phyloP scores from a whole-genome alignment of 2,888 invertebrate species.

The Noctua pronuba region DNA sequence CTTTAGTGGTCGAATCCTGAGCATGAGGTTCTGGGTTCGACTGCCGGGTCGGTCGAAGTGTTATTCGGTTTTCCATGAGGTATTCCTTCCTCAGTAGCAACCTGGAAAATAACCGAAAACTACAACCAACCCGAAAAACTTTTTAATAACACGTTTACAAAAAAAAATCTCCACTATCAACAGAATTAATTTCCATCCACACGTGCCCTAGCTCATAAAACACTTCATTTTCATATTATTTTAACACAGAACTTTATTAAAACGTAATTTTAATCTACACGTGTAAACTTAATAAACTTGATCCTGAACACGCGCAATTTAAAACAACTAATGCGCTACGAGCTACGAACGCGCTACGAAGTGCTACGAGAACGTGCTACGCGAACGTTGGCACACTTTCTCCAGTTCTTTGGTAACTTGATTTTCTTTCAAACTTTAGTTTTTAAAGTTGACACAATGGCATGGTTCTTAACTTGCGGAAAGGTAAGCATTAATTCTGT shows the following conservation, averaged over 20 bases:
- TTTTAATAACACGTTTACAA: neutral
- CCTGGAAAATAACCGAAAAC: neutral
- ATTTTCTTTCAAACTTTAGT: constrained; percentile 36
- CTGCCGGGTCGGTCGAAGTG: neutral
- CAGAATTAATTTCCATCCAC: neutral
- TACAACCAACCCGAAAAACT: neutral
- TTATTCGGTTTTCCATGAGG: neutral
- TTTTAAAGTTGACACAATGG: constrained; percentile 31
- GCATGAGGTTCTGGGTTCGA: neutral
- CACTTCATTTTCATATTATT: neutral
- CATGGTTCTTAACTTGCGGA: neutral
- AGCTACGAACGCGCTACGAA: constrained; percentile 52
- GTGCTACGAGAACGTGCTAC: constrained; percentile 47
- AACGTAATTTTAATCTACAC: constrained; percentile 18
- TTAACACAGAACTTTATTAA: neutral
- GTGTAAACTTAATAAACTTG: constrained; percentile 26
- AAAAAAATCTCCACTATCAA: neutral
- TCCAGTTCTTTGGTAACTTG: constrained; percentile 10
- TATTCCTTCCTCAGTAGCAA: fast-evolving
- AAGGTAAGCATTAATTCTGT: constrained; percentile 18
- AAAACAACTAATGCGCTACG: constrained; percentile 44
- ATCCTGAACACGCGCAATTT: constrained; percentile 28
- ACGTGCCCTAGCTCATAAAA: no score
- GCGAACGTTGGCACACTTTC: constrained; percentile 37
- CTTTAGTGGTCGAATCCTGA: neutral